A percentile compares a stretch with the other conserved stretches of the same genome.
Conservation (phyloP, 2,888 invertebrate genomes). For the Brenthis hecate region DNA sequence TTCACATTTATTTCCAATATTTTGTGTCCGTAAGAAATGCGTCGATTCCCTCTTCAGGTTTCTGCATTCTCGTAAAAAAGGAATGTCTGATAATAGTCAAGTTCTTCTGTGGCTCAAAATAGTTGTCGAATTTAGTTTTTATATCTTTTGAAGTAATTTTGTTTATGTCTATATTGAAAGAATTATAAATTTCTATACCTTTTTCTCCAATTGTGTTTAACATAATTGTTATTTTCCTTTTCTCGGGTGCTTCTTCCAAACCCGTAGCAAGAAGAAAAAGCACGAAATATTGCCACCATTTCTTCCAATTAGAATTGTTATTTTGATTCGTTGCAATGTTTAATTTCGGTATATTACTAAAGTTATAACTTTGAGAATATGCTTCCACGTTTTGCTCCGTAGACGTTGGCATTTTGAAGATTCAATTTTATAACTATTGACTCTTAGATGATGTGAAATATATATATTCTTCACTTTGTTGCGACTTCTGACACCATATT, state of each 20-base stretch:
- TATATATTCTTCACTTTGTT: too few species aligned
- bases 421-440: too few species aligned
- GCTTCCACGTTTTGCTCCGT: too few species aligned
- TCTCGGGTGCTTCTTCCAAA: background rate
- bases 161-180: background rate
- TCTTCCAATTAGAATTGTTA: background rate
- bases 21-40: background rate
- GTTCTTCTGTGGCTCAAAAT: slow-evolving; percentile 1
- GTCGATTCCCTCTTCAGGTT: background rate
- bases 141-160: background rate
- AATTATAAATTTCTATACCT: slow-evolving; percentile 1
- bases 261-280: background rate
- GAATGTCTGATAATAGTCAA: background rate
- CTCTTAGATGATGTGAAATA: too few species aligned
- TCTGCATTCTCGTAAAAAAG: background rate
- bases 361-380: too few species aligned
- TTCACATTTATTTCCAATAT: background rate
- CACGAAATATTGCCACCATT: background rate
- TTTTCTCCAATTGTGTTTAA: slow-evolving; percentile 1
- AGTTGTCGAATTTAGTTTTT: background rate
- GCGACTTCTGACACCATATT: too few species aligned
- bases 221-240: background rate
- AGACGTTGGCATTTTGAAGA: too few species aligned
- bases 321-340: too few species aligned
- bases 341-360: too few species aligned